These are phyloP conservation scores for Spodoptera littoralis DNA, from an alignment of 2,888 invertebrate genomes.

Conservation along the genomic window DNA sequence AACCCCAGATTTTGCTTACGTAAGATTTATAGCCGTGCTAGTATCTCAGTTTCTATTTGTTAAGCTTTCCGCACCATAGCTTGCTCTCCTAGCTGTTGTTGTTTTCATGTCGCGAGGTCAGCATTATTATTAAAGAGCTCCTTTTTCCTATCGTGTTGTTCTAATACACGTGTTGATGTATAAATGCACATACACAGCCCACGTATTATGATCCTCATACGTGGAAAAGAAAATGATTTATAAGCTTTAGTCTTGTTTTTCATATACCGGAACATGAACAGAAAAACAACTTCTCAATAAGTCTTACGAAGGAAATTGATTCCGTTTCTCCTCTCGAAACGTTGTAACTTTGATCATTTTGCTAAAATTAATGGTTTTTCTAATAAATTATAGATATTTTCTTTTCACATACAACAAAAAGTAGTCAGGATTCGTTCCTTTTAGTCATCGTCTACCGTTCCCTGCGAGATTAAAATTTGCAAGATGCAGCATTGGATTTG, in stretches of 20 bases:
- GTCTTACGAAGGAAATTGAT: slow-evolving; percentile 70
- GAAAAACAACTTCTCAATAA: slow-evolving; percentile 73
- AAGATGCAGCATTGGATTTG: not conserved
- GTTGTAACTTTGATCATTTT: slow-evolving; percentile 63
- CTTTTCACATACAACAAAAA: not conserved
- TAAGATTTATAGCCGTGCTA: slow-evolving; percentile 28
- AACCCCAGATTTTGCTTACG: not conserved
- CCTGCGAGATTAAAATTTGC: no score
- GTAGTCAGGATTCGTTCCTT: no score
- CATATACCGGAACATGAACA: slow-evolving; percentile 50
- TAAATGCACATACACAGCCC: not conserved
- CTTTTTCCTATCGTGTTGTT: not conserved
- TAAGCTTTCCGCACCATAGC: slow-evolving; percentile 9
- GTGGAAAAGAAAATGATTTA: slow-evolving; percentile 44
- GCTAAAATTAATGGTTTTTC: slow-evolving; percentile 57
- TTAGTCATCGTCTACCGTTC: no score
- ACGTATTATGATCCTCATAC: not conserved
- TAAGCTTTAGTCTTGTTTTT: slow-evolving; percentile 45
- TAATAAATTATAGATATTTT: slow-evolving; percentile 5
- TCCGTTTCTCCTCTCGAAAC: slow-evolving; percentile 60
- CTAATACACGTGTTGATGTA: not conserved
- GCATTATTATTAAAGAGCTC: not conserved
- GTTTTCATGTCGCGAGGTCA: slow-evolving; percentile 1
- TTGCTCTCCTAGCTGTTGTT: slow-evolving; percentile 5
- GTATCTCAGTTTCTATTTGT: slow-evolving; percentile 29